A percentile compares a stretch with the other conserved stretches of the same genome.
Evolutionary conservation across 2,888 invertebrate genomes (phyloP).

Genomic region (Chymomyza procnemis): DNA sequence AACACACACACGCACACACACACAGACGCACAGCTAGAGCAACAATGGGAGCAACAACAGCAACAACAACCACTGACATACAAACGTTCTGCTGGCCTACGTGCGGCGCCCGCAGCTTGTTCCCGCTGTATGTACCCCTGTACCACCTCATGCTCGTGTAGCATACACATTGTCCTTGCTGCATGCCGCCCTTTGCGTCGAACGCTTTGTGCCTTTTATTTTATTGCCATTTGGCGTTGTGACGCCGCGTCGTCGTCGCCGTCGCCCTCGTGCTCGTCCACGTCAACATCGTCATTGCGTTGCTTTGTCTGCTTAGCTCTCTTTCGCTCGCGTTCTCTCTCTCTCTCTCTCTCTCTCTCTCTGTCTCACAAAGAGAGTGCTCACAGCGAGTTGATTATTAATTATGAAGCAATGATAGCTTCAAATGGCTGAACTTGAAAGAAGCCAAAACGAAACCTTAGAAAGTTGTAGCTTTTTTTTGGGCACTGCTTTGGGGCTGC

Average conservation of each 20-base stretch:
- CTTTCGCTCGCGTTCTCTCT: no score
- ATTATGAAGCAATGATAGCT: constrained; percentile 60
- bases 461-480: constrained; percentile 53
- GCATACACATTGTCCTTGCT: neutral
- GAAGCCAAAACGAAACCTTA: constrained; percentile 51
- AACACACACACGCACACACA: neutral
- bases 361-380: neutral
- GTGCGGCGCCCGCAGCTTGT: neutral
- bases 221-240: neutral
- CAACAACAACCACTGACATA: constrained; percentile 22
- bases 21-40: neutral
- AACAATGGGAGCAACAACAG: constrained; percentile 1
- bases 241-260: neutral
- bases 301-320: constrained; percentile 37
- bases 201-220: neutral
- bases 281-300: constrained; percentile 22
- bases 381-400: constrained; percentile 56
- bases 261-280: no score
- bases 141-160: no score
- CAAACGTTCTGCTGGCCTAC: constrained; percentile 11
- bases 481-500: constrained; percentile 40
- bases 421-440: constrained; percentile 34
- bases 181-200: neutral
- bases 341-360: no score
- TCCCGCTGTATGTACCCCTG: neutral